Base-by-base conservation (phyloP, 1,140 invertebrate genomes). In the Hormaphis cornu region DNA sequence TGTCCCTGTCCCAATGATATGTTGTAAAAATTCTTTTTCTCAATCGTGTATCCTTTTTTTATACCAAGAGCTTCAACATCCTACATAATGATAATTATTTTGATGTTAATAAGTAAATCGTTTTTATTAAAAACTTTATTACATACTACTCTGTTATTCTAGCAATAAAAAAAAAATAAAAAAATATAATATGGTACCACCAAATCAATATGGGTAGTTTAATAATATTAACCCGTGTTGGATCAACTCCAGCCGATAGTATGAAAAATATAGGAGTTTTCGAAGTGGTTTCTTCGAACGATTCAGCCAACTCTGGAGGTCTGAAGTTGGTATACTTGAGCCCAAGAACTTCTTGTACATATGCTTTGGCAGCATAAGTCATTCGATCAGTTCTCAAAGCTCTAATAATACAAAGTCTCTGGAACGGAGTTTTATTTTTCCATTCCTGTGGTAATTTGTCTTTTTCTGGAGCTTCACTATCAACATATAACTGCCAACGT, bases 391-490 rank as follows among this genome's bases (percentile, higher is more conserved):
- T 87, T 71, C 95, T 56, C 48, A 71, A 35, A 18, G 83, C 83
- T 69, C 94, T 80, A 83, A 98, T 87, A 75, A 98, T 96, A 77
- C 93, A 96, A 1, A 97, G 79, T 75, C 87, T 86, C 76, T 97
- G 93, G 6, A 97, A 78, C 0, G 90, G 82, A 0, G 86, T 84
- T 78, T 95, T 95, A 75, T 92, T 93, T 77, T 97, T 98, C 94
- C 95, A 98, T 74, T 97, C 95, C 71, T 93, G 91, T 0, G 94
- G 95, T 72, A 96, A 86, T 77, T 94, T 95, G 76, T 97, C 94
- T 76, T 88, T 86, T 78, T 98, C 94, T 0, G 95, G 94, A 44
- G 84, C 86, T 78, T 97, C 93, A 53, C 88, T 89, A 73, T 95
- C 91, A 7, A 93, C 86, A 75, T 94, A 93, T 75, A 94, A 95